Conservation (phyloP, 1,140 invertebrate genomes). For the Proales similis region DNA sequence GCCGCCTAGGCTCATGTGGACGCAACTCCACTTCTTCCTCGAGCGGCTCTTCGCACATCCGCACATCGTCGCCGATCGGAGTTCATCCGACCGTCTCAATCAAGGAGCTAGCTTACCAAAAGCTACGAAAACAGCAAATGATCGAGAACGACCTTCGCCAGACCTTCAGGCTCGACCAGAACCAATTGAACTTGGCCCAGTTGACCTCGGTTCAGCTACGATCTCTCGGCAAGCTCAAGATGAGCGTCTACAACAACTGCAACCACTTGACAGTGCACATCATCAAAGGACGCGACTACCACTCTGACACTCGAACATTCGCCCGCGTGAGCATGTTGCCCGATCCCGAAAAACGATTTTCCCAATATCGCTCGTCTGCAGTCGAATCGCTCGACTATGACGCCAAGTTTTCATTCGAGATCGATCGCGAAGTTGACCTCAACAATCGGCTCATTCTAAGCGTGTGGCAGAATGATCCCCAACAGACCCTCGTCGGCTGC, state of each 20-base stretch:
- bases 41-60: too few relatives aligned
- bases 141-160: slow-evolving; percentile 27
- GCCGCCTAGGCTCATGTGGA: too few relatives aligned
- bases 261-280: slow-evolving; percentile 27
- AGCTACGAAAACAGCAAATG: slow-evolving; percentile 7
- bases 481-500: slow-evolving; percentile 21
- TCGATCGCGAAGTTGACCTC: not conserved
- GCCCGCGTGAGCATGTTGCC: slow-evolving; percentile 16
- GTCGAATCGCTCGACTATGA: not conserved
- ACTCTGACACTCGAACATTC: not conserved
- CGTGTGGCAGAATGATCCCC: not conserved
- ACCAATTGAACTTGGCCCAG: not conserved
- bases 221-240: slow-evolving; percentile 26
- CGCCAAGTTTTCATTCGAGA: slow-evolving; percentile 28
- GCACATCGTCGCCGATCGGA: too few relatives aligned
- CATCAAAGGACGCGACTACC: not conserved
- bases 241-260: slow-evolving; percentile 25
- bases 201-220: not conserved
- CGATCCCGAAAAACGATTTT: slow-evolving; percentile 14
- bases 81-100: too few relatives aligned
- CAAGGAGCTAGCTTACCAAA: slow-evolving; percentile 27
- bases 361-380: slow-evolving; percentile 7
- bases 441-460: slow-evolving; percentile 8
- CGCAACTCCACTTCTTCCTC: too few relatives aligned
- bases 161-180: not conserved